Base-by-base conservation (phyloP, 2,888 invertebrate genomes). In the Scaptomyza flava region DNA sequence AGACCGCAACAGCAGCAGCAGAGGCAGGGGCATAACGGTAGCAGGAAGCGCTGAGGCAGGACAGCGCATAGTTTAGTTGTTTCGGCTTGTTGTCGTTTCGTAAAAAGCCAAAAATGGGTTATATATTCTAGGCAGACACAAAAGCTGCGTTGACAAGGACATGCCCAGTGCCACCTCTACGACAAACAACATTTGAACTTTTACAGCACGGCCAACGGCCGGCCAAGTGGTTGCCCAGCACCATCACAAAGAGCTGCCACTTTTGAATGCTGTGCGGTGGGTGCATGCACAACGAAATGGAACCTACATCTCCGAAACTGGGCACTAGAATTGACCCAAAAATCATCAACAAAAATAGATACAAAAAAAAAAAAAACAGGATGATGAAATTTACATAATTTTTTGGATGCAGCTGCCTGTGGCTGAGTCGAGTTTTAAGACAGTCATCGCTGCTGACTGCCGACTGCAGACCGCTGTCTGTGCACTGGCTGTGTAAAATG, bases 131-230 rank as follows among this genome's bases (percentile, higher is more conserved):
- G 87, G 71, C 81, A 73, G 69, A 69, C 66, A 82, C 83, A 83
- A 87, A 86, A 88, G 86, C 84, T 83, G 81, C 82, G 88, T 87
- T 88, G 82, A 83, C 82, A 83, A 83, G 88, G 78, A 65, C 81
- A 61, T 70, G 23, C 80, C 17, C 48, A 27, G 27, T 27, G 27
- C 12, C 69, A 70, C 82, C 77, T 68, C 79, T 79, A 23, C 48
- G 20, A 20, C 50, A 65, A 69, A 78, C 78, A 74, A 64, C 67
- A 79, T 71, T 77, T 82, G 78, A 82, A 87, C 82, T 87, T 71
- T 74, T 66, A 63, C 58, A 41, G 4, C 9, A 41, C 14, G 41
- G 48, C 64, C 62, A 38, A 38, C 47, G 47, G 47, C 12, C 84
- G 57, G 50, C 51, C 72, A 72, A 73, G 73, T 58, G 72, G 42